Base-by-base conservation (phyloP, 2,888 invertebrate genomes). In the Lasioglossum leucozonium region DNA sequence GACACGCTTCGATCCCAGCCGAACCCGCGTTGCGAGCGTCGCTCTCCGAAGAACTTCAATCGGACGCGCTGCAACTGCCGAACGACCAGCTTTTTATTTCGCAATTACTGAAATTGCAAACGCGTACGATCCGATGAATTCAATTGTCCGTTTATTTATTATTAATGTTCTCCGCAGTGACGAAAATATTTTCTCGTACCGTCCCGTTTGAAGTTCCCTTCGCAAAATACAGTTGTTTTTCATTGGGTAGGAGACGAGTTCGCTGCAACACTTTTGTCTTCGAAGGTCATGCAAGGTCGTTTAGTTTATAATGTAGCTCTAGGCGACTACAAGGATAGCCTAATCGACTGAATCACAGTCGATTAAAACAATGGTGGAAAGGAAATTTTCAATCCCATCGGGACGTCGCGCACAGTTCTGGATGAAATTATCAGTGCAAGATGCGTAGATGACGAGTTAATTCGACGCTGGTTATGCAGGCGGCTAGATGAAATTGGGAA, bases 391-490 rank as follows among this genome's bases (percentile, higher is more conserved):
- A 55, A 55, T n/a, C n/a, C 10, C 3, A 8, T 1, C 1, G 51
- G 0, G 3, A 55, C 51, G 51, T 10, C 10, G 55, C 11, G 10
- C n/a, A 11, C n/a, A 62, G 22, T 78, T 42, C 34, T 37, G 34
- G n/a, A 65, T 76, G 72, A 30, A 47, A 72, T 67, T 47, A 37
- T 34, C 34, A 16, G 69, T 44, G 51, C 76, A 80, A 58, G 58
- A 22, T 65, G 79, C 62, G n/a, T 69, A 47, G 82, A 77, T 76
- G 76, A 87, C 82, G 71, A 87, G 77, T 65, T 82, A 88, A 89
- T 88, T 88, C 72, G 81, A 82, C 74, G 79, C 75, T 80, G 85
- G 80, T 74, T 89, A 84, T 85, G 84, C 84, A 79, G 80, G 67
- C 51, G 69, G 37, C 79, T 79, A 80, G 84, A 79, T 77, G 82